Evolutionary conservation across 1,140 invertebrate genomes (phyloP), one percentile per base, ranked within the genome.

Genomic region (Tetramorium parvispinum): DNA sequence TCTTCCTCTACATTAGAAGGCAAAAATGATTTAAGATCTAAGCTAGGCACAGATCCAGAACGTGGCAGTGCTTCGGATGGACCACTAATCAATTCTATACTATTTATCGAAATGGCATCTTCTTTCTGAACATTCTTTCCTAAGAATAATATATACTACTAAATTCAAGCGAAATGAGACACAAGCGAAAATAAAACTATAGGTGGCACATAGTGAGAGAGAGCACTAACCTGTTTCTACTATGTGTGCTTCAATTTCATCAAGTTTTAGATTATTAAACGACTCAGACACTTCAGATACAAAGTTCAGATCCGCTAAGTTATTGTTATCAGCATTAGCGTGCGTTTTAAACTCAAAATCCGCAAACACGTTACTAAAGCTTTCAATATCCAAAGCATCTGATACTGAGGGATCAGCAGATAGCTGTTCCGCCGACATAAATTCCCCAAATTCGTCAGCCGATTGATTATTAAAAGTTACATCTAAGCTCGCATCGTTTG

Each of bases 401-500:
- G 76, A 40, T 46, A 78, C 66, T 53, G 79, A 51, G 53, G 85
- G 37, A 76, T 89, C 73, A 18, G 83, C 43, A 49, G 78, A 71
- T 11, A 91, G 65, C 32, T 94, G 91, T 83, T 95, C 93, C 5
- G 95, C 95, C 27, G 95, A 95, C 65, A 96, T 94, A 91, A 96
- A 97, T 70, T 96, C 96, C 49, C 96, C 96, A 94, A 96, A 96
- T 85, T 96, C 96, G 86, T 96, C 96, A 11, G 24, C 61, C 5
- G 81, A 66, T 18, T 87, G 83, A 89, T 81, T 79, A 37, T 87
- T 91, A 75, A 59, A 53, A 77, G 88, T 91, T 86, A 88, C 53
- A 85, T 88, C 87, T 85, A 65, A 40, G 65, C 71, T 81, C 46
- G 70, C 18, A 87, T 91, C 83, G 32, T 65, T 53, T n/a, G 82